phyloP scores from a whole-genome alignment of 2,113 vertebrate genomes.

The Podarcis raffonei region DNA sequence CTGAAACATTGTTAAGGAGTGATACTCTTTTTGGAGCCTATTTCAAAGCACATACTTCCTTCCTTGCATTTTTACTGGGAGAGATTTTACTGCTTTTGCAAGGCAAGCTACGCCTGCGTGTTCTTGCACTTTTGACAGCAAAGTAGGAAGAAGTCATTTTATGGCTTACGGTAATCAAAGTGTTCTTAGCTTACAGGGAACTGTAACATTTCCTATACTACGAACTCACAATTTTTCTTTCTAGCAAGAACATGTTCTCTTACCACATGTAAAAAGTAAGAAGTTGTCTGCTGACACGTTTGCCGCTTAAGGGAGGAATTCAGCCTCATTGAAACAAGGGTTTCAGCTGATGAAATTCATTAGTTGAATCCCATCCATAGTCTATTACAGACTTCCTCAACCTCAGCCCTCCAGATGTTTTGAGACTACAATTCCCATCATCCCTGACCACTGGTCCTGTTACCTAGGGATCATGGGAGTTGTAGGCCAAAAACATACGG shows the following conservation, averaged over 20 bases:
- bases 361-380: too few relatives aligned
- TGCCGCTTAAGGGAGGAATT: constrained; percentile 19
- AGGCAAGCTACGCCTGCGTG: constrained; percentile 27
- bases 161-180: neutral
- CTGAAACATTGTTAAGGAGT: constrained; percentile 8
- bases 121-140: constrained; percentile 5
- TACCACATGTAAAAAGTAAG: fast-evolving
- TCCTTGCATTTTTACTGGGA: constrained; percentile 53
- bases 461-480: too few relatives aligned
- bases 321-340: too few relatives aligned
- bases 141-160: neutral
- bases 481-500: too few relatives aligned
- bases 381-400: too few relatives aligned
- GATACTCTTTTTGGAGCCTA: constrained; percentile 27
- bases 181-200: neutral
- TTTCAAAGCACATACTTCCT: constrained; percentile 57
- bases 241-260: neutral
- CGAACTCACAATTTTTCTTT: neutral
- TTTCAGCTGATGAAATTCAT: too few relatives aligned
- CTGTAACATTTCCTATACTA: neutral
- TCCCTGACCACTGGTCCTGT: too few relatives aligned
- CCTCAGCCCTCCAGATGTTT: too few relatives aligned
- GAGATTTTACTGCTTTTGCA: constrained; percentile 25
- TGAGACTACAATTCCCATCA: too few relatives aligned
- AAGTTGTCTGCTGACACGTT: neutral